Percentiles rank a stretch among this genome's conserved stretches.
phyloP scores from a whole-genome alignment of 2,888 invertebrate species.

The Caenorhabditis angaria region DNA sequence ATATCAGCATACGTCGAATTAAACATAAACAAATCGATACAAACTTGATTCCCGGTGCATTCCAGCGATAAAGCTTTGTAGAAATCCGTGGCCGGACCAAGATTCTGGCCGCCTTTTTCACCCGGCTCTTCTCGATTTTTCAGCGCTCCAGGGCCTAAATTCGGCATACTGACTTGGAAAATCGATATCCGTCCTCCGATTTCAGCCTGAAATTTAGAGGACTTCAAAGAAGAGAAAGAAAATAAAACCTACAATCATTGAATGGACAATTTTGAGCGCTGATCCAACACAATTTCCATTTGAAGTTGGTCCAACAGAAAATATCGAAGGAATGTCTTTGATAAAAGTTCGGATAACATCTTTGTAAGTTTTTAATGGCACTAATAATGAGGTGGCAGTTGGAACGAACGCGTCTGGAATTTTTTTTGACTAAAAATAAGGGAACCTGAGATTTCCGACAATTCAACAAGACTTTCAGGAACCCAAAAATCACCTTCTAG shows the following conservation, averaged over 20 bases:
- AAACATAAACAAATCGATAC: constrained; percentile 89
- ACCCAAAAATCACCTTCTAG: no score
- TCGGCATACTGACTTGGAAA: constrained; percentile 85
- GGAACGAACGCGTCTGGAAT: constrained; percentile 88
- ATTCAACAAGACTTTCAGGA: no score
- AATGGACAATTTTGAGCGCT: constrained; percentile 89
- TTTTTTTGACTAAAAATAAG: no score
- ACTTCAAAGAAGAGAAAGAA: not conserved
- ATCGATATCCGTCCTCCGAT: constrained; percentile 94
- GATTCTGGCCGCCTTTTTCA: constrained; percentile 80
- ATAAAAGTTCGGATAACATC: constrained; percentile 74
- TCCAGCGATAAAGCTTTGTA: constrained; percentile 94
- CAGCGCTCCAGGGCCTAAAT: constrained; percentile 84
- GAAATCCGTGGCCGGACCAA: constrained; percentile 96
- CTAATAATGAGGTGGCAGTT: constrained; percentile 88
- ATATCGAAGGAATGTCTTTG: constrained; percentile 78
- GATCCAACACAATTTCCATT: constrained; percentile 89
- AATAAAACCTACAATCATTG: constrained; percentile 81
- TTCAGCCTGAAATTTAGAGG: constrained; percentile 77
- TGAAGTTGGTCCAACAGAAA: constrained; percentile 75
- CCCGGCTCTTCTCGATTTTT: constrained; percentile 85
- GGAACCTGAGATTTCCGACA: no score
- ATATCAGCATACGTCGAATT: constrained; percentile 93
- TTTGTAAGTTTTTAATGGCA: constrained; percentile 86
- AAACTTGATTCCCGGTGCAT: constrained; percentile 81